phyloP scores from a whole-genome alignment of 2,888 invertebrate genomes.

The Tinea pellionella region DNA sequence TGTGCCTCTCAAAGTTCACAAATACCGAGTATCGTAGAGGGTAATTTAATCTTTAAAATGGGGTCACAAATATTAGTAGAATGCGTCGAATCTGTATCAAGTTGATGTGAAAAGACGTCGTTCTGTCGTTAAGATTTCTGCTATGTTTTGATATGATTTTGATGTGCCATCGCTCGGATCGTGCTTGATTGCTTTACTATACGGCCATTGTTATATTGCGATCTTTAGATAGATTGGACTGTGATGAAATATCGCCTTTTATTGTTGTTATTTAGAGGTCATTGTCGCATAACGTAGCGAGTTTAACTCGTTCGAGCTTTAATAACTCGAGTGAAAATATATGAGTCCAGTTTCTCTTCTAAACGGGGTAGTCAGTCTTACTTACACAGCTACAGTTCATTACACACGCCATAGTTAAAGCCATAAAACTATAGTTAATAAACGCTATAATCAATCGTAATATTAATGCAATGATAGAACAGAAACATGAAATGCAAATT shows the following conservation, averaged over 20 bases:
- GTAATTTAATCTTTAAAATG: neutral
- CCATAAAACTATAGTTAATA: no score
- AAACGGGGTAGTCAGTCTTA: no score
- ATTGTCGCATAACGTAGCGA: neutral
- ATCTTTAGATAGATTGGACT: neutral
- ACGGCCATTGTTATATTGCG: neutral
- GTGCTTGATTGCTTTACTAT: neutral
- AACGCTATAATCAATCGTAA: no score
- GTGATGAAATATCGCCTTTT: neutral
- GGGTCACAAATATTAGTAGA: neutral
- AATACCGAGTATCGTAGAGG: no score
- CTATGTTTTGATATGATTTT: constrained; percentile 7
- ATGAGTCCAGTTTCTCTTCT: no score
- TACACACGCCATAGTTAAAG: no score
- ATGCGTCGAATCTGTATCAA: neutral
- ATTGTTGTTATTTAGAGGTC: neutral
- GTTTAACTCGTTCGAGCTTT: no score
- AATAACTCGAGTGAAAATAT: no score
- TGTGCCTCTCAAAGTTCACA: no score
- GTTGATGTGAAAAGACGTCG: constrained; percentile 6
- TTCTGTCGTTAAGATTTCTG: constrained; percentile 1
- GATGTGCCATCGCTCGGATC: neutral
- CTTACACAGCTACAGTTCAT: no score
- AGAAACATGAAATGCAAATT: neutral
- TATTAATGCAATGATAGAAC: neutral